Evolutionary conservation across 1,140 invertebrate species (phyloP).

Genomic region (Hyposmocoma kahamanoa): DNA sequence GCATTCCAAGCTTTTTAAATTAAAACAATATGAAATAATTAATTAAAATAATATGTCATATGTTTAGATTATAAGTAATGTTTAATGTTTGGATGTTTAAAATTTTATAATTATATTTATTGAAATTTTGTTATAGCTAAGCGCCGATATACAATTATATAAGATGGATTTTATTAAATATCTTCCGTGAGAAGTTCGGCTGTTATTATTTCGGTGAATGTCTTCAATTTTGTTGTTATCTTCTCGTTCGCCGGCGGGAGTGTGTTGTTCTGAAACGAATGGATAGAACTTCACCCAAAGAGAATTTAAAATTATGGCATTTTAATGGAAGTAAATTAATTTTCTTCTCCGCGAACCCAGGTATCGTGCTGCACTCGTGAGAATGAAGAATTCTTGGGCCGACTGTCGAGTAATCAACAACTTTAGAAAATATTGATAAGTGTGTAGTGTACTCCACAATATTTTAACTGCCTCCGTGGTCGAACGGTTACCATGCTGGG

Average conservation of each 20-base stretch:
- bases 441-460: too few relatives aligned
- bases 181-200: constrained; percentile 39
- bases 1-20: background rate
- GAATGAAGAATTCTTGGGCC: too few relatives aligned
- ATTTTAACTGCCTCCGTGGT: too few relatives aligned
- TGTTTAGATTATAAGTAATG: constrained; percentile 11
- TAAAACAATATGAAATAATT: background rate
- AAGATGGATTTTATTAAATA: constrained; percentile 48
- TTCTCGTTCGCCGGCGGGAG: constrained; percentile 39
- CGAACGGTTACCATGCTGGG: too few relatives aligned
- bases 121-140: constrained; percentile 21
- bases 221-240: constrained; percentile 38
- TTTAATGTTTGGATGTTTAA: constrained; percentile 27
- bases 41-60: background rate
- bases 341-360: too few relatives aligned
- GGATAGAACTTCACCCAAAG: too few relatives aligned
- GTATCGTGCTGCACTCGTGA: too few relatives aligned
- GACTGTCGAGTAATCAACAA: too few relatives aligned
- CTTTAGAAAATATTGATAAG: too few relatives aligned
- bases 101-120: constrained; percentile 32
- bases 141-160: constrained; percentile 21
- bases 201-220: constrained; percentile 41
- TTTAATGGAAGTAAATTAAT: too few relatives aligned
- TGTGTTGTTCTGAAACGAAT: constrained; percentile 50
- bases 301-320: too few relatives aligned